Conservation (phyloP, 2,888 invertebrate species). For the Axea sp. region DNA sequence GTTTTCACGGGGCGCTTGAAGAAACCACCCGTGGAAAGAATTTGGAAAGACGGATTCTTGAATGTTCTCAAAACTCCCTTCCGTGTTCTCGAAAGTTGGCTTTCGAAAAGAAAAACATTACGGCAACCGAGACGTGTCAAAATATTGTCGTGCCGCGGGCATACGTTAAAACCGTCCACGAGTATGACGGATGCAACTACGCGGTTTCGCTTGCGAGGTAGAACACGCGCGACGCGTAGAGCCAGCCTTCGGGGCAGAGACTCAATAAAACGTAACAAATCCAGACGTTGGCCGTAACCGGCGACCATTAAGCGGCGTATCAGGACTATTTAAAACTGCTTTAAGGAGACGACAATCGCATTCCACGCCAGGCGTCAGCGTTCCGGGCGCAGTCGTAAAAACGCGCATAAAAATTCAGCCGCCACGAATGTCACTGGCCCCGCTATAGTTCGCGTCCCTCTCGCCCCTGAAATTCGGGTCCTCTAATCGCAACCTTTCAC, state of each 20-base stretch:
- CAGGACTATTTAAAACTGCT: constrained; percentile 65
- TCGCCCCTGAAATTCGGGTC: constrained; percentile 8
- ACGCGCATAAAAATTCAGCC: constrained; percentile 67
- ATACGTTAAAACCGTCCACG: constrained; percentile 6
- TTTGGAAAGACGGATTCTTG: too few species aligned
- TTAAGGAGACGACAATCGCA: constrained; percentile 61
- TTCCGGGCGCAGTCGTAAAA: constrained; percentile 66
- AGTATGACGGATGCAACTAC: background rate
- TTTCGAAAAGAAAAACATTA: background rate
- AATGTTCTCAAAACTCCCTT: too few species aligned
- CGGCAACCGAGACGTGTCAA: background rate
- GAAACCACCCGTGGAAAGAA: too few species aligned
- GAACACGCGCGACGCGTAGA: constrained; percentile 5
- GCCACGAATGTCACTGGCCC: constrained; percentile 39
- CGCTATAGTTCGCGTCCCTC: background rate
- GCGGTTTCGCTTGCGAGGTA: constrained; percentile 11
- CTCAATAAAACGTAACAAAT: constrained; percentile 67
- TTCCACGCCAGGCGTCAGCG: constrained; percentile 65
- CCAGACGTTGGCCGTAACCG: constrained; percentile 62
- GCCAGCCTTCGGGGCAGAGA: constrained; percentile 54
- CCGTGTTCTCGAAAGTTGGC: background rate
- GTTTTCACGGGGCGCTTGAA: too few species aligned
- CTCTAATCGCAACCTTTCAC: constrained; percentile 62
- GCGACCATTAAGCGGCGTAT: constrained; percentile 60
- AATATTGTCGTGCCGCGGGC: background rate